Percentiles rank a stretch among this genome's conserved stretches.
These are phyloP conservation scores for Neolamprologus variostigma DNA, from an alignment of 2,113 vertebrate species.

Conservation along the genomic window DNA sequence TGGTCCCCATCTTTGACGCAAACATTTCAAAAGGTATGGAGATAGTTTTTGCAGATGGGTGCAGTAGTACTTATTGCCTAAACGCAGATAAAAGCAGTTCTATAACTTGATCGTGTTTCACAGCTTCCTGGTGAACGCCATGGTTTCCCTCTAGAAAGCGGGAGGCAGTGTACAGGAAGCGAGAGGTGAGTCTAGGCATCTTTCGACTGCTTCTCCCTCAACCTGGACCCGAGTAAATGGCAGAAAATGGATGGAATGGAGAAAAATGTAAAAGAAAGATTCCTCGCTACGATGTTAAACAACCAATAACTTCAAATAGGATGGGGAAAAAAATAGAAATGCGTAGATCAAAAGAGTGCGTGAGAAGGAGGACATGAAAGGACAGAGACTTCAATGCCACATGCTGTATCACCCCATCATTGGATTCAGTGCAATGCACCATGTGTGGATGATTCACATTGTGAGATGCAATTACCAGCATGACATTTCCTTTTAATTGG, in stretches of 20 bases:
- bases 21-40: not conserved
- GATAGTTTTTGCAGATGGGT: not conserved
- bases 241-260: not conserved
- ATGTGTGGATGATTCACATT: conserved; percentile 56
- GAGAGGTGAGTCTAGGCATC: not conserved
- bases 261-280: not conserved
- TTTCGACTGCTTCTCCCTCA: not conserved
- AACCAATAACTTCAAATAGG: not conserved
- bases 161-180: not conserved
- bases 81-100: not conserved
- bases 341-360: not conserved
- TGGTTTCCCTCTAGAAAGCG: rapidly evolving
- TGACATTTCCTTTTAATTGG: conserved; percentile 79
- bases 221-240: not conserved
- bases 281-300: not conserved
- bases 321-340: not conserved
- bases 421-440: not conserved
- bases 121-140: not conserved
- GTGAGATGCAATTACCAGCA: conserved; percentile 66
- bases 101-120: rapidly evolving
- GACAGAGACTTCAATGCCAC: conserved; percentile 44
- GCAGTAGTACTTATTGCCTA: not conserved
- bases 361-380: not conserved
- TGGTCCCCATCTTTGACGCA: not conserved
- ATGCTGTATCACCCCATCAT: conserved; percentile 7